These are phyloP conservation scores for Eremobia ochroleuca DNA, from an alignment of 2,888 invertebrate genomes.

Conservation along the genomic window DNA sequence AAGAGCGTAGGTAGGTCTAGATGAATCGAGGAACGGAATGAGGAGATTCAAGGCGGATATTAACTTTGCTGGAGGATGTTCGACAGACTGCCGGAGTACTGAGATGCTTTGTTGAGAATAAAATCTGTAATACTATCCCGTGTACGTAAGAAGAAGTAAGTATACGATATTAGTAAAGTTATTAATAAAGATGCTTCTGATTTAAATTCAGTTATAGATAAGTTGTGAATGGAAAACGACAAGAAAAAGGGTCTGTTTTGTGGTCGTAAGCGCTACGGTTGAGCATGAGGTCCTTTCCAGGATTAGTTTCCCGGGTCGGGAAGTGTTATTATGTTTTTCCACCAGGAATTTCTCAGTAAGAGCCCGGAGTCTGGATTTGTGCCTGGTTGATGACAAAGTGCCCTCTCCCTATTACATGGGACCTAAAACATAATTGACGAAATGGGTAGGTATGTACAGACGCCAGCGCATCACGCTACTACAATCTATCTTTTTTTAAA, in stretches of 20 bases:
- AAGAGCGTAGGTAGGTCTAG: conserved; percentile 36
- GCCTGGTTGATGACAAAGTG: neutral
- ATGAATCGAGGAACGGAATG: conserved; percentile 70
- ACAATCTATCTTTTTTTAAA: too few relatives aligned
- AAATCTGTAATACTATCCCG: neutral
- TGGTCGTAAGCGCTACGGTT: neutral
- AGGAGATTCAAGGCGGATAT: conserved; percentile 75
- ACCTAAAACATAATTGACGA: neutral
- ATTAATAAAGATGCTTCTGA: neutral
- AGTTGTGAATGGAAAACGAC: too few relatives aligned
- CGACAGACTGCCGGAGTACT: conserved; percentile 55
- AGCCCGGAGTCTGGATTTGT: neutral
- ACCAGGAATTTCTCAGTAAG: neutral
- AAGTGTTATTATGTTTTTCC: neutral
- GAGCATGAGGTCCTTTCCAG: neutral
- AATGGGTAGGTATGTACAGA: neutral
- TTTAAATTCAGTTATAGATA: neutral
- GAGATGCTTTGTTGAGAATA: conserved; percentile 31
- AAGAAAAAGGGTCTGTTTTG: neutral
- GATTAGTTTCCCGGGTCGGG: neutral
- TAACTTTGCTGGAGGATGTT: conserved; percentile 73
- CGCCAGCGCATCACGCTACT: too few relatives aligned
- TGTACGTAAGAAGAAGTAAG: neutral
- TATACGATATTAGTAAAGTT: neutral
- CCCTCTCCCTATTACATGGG: neutral